phyloP scores from a whole-genome alignment of 2,888 invertebrate species.

The Sinhomidia bicolor region DNA sequence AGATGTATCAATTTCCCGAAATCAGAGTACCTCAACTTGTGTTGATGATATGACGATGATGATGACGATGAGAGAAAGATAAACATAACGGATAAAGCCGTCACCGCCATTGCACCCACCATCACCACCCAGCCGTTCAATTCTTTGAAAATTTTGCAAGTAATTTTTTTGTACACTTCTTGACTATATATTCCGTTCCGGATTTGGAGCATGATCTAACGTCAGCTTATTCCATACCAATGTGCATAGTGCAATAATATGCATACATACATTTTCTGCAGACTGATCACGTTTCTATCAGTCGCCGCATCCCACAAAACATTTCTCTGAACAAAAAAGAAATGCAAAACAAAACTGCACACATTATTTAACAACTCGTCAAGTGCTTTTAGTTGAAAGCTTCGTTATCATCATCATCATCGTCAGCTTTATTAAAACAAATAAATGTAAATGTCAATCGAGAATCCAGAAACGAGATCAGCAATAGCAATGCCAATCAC shows the following conservation, averaged over 20 bases:
- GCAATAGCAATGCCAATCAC: conserved; percentile 5
- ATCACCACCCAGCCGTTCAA: neutral
- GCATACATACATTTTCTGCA: neutral
- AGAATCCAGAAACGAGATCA: conserved; percentile 25
- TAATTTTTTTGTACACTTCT: too few relatives aligned
- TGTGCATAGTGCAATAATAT: neutral
- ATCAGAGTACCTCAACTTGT: neutral
- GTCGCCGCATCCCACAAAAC: neutral
- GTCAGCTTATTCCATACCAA: too few relatives aligned
- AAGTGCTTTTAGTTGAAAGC: neutral
- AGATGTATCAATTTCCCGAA: neutral
- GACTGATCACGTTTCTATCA: neutral
- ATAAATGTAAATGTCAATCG: conserved; percentile 6
- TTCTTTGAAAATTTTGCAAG: neutral
- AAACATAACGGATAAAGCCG: neutral
- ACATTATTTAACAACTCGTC: neutral
- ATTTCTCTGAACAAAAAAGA: neutral
- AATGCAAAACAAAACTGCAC: neutral
- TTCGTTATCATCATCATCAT: neutral
- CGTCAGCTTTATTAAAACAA: neutral
- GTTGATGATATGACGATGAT: neutral
- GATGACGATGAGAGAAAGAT: neutral
- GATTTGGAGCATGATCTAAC: conserved; percentile 18
- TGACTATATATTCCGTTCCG: too few relatives aligned
- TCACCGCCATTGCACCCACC: neutral